Evolutionary conservation across 1,140 invertebrate species (phyloP).

Genomic region (Drosophila nasuta): DNA sequence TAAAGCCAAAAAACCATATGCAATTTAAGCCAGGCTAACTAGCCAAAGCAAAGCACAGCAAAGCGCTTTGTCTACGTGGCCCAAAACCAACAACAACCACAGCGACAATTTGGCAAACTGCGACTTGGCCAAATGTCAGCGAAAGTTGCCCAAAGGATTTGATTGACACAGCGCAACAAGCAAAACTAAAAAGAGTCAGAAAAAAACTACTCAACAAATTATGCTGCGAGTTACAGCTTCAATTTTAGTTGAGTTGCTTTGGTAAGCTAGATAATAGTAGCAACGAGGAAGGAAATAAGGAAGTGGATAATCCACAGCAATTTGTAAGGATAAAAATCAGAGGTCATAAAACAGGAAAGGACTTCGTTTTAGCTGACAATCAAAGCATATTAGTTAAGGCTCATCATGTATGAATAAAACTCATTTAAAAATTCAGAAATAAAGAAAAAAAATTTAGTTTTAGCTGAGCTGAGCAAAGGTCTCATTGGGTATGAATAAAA

Average conservation of each 20-base stretch:
- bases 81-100: conserved; percentile 8
- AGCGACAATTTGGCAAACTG: conserved; percentile 31
- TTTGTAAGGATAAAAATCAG: background rate
- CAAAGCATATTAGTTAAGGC: no score
- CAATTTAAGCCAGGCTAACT: conserved; percentile 33
- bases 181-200: no score
- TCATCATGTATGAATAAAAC: no score
- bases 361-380: no score
- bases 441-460: no score
- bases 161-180: conserved; percentile 30
- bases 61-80: conserved; percentile 52
- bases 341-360: background rate
- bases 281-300: background rate
- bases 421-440: no score
- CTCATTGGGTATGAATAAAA: no score
- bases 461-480: no score
- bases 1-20: conserved; percentile 11
- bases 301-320: background rate
- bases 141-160: conserved; percentile 51
- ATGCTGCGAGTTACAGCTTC: background rate
- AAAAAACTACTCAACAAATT: background rate
- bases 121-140: conserved; percentile 44
- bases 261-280: background rate
- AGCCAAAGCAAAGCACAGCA: background rate
- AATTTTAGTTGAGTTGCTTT: background rate